Evolutionary conservation across 2,113 vertebrate genomes (phyloP).

Genomic region (Ptychochromis oligacanthus): DNA sequence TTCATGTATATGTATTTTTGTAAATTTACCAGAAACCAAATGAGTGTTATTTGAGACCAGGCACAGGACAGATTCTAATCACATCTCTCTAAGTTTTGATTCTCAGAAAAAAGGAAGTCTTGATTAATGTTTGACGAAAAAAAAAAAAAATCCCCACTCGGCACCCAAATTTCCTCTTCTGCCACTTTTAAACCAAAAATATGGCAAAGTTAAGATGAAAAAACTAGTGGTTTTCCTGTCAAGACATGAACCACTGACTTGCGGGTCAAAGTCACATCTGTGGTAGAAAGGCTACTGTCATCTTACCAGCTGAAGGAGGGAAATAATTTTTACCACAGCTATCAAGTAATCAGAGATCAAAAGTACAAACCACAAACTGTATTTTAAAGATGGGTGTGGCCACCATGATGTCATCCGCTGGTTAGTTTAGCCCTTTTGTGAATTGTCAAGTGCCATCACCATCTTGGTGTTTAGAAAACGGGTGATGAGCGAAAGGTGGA

Average conservation of each 20-base stretch:
- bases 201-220: not conserved
- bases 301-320: not conserved
- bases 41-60: not conserved
- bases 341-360: not conserved
- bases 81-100: not conserved
- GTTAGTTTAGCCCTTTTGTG: not conserved
- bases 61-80: not conserved
- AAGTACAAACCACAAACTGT: not conserved
- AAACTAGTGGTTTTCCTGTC: not conserved
- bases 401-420: not conserved
- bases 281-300: not conserved
- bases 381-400: not conserved
- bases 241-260: not conserved
- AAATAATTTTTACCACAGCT: not conserved
- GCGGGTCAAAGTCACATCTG: not conserved
- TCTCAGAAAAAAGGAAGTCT: conserved; percentile 11
- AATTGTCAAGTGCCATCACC: not conserved
- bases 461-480: not conserved
- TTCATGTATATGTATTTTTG: not conserved
- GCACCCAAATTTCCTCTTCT: not conserved
- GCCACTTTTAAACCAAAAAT: conserved; percentile 3
- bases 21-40: not conserved
- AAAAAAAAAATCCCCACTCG: not conserved
- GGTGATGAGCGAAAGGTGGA: not conserved
- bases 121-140: not conserved